Evolutionary conservation across 2,113 vertebrate genomes (phyloP), one percentile per base, ranked within the genome.

Genomic region (Oostethus manadensis): DNA sequence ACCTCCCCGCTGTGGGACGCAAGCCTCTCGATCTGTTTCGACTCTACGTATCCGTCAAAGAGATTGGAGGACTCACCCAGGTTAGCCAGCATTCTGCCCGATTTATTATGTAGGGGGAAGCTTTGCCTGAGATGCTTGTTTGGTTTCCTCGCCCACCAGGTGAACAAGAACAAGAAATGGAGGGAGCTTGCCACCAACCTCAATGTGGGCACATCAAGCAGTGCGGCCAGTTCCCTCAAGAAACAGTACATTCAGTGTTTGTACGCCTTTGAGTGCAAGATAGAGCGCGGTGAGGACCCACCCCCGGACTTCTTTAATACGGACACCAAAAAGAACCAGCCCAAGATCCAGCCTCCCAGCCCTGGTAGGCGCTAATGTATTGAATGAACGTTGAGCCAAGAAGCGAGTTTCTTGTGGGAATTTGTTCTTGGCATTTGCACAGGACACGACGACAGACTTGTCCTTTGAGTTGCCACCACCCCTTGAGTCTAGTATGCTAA

Each of bases 141-240:
- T 54, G 22, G 56, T 55, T 15, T 10, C 57, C 1, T 61, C 63
- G 13, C 60, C 74, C 66, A 48, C 60, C 79, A 99, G 97, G 97
- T 99, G 84, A 99, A 99, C 83, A 99, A 99, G 72, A 98, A 97
- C 85, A 99, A 99, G 89, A 99, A 99, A 64, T 99, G 97, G 97
- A 90, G 96, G 0, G 97, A 99, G 80, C 87, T 99, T 73, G 93
- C 97, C 56, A 98, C 96, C 68, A 98, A 95, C 79, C 92, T 99
- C 77, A 98, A 95, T 18, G 96, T 98, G 80, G 97, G 97, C 80
- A 99, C 97, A 0, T 99, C 97, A 42, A 99, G 96, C 88, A 99
- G 97, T 9, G 97, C 97, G 0, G 96, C 97, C 77, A 98, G 97
- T 69, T 98, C 96, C 0, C 87, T 99, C 62, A 99, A 99, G 89